These are phyloP conservation scores for Loriculus beryllinus DNA, from an alignment of 2,797 vertebrate species.

Conservation along the genomic window DNA sequence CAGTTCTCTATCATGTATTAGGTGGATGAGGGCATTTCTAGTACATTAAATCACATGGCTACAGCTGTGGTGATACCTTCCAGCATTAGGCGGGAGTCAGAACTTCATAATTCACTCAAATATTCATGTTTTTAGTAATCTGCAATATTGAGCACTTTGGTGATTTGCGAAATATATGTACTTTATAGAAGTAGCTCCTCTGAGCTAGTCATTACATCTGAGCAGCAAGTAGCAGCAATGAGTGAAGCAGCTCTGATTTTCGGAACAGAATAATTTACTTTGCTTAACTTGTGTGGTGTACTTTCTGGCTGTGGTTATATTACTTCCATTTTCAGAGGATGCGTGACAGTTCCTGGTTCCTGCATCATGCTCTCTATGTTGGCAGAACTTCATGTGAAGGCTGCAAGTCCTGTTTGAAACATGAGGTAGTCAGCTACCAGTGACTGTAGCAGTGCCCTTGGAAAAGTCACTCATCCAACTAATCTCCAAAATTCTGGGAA, in stretches of 20 bases:
- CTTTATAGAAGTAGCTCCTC: not conserved
- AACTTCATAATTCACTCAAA: not conserved
- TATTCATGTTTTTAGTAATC: not conserved
- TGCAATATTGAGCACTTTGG: not conserved
- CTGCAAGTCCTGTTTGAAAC: not conserved
- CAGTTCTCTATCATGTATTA: rapidly evolving
- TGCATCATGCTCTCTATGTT: not conserved
- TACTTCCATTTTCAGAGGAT: not conserved
- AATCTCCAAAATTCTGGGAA: not conserved
- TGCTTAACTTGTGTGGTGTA: not conserved
- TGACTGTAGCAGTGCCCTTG: not conserved
- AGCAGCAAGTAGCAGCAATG: not conserved
- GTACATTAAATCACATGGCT: not conserved
- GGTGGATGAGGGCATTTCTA: not conserved
- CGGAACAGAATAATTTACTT: not conserved
- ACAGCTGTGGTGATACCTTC: not conserved
- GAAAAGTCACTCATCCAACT: not conserved
- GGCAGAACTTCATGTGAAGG: not conserved
- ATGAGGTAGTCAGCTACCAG: not conserved
- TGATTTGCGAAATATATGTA: not conserved
- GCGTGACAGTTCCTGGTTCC: not conserved
- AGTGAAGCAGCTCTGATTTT: not conserved
- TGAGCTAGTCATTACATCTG: not conserved
- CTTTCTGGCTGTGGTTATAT: not conserved
- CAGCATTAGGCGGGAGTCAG: not conserved